phyloP scores from a whole-genome alignment of 2,888 invertebrate species.

The Himalopsyche japonica region DNA sequence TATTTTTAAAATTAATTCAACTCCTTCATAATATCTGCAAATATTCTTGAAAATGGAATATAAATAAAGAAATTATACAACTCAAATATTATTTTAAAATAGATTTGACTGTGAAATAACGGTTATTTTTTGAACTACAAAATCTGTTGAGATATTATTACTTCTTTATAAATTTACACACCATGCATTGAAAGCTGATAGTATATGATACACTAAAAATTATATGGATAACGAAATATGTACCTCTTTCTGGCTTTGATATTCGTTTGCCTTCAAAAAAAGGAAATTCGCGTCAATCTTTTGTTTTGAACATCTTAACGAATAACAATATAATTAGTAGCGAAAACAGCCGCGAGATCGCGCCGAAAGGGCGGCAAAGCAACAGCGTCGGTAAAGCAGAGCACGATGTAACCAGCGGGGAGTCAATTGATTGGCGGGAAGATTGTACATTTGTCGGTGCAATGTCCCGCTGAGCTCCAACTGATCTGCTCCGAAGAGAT shows the following conservation, averaged over 20 bases:
- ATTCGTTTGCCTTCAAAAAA: neutral
- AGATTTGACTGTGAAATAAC: too few relatives aligned
- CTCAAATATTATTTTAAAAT: too few relatives aligned
- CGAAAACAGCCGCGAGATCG: neutral
- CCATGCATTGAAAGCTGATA: too few relatives aligned
- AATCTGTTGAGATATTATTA: too few relatives aligned
- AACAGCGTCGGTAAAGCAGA: neutral
- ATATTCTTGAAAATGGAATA: too few relatives aligned
- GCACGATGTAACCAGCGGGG: constrained; percentile 29
- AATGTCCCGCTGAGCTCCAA: constrained; percentile 24
- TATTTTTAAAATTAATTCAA: too few relatives aligned
- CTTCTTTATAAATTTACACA: too few relatives aligned
- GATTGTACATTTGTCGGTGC: constrained; percentile 39
- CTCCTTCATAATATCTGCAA: too few relatives aligned
- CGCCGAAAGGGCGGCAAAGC: constrained; percentile 15
- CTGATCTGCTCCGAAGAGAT: neutral
- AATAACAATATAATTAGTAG: neutral
- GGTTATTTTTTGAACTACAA: too few relatives aligned
- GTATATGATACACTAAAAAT: too few relatives aligned
- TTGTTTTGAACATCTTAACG: neutral
- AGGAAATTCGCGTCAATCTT: neutral
- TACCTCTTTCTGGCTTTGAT: neutral
- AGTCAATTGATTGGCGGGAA: constrained; percentile 38
- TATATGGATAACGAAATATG: too few relatives aligned
- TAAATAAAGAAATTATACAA: too few relatives aligned